Percentiles rank a stretch among this genome's conserved stretches.
Evolutionary conservation across 2,113 vertebrate species (phyloP).

Genomic region (Microtus montanus): DNA sequence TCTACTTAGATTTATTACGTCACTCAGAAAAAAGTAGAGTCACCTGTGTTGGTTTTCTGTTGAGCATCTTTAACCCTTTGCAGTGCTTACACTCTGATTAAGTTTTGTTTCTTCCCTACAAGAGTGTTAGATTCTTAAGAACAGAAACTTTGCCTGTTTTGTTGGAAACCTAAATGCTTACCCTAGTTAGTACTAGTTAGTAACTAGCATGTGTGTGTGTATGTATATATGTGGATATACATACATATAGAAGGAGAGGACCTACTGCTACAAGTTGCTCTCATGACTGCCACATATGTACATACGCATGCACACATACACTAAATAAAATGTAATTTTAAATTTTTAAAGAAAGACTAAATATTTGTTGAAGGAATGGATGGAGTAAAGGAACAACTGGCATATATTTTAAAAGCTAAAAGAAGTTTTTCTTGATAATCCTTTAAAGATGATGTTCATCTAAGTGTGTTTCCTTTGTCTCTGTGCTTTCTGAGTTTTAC

Average conservation of each 20-base stretch:
- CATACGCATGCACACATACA: not conserved
- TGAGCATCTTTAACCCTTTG: not conserved
- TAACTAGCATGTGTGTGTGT: too few relatives aligned
- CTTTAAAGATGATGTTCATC: constrained; percentile 10
- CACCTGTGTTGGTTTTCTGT: not conserved
- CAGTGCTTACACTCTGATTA: not conserved
- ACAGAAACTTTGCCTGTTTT: not conserved
- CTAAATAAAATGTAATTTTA: not conserved
- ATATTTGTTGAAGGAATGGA: constrained; percentile 38
- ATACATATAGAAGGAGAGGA: not conserved
- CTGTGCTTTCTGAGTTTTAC: not conserved
- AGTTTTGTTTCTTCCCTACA: constrained; percentile 14
- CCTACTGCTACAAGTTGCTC: not conserved
- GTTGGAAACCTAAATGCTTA: constrained; percentile 17
- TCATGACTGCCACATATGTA: not conserved
- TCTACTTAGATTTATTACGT: not conserved
- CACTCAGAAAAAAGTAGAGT: not conserved
- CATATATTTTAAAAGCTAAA: not conserved
- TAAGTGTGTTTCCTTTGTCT: not conserved
- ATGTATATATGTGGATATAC: too few relatives aligned
- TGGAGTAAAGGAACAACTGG: constrained; percentile 31
- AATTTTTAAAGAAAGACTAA: not conserved
- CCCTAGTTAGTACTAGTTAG: not conserved
- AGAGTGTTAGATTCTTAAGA: constrained; percentile 40
- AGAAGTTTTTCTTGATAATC: constrained; percentile 45